These are phyloP conservation scores for Remorina albescens DNA, from an alignment of 2,797 vertebrate species.

Conservation along the genomic window DNA sequence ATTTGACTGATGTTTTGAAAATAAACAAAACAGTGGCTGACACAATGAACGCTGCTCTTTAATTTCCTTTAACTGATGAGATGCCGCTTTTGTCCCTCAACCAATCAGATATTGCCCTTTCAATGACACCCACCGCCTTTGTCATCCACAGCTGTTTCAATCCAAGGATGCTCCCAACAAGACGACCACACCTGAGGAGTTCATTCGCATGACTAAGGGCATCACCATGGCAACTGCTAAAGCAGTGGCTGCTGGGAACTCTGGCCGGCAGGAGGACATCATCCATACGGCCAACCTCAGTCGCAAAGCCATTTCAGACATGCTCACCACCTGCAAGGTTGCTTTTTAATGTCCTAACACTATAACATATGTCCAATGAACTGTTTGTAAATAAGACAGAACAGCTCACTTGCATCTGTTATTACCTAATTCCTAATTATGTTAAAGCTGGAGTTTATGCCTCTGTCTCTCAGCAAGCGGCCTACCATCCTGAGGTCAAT, in stretches of 20 bases:
- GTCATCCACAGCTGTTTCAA: constrained; percentile 88
- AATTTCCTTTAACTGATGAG: background rate
- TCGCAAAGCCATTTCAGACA: constrained; percentile 96
- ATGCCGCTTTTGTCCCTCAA: background rate
- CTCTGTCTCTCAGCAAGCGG: constrained; percentile 88
- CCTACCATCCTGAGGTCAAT: constrained; percentile 88
- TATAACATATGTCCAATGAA: background rate
- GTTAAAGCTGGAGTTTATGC: background rate
- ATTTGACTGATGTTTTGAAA: background rate
- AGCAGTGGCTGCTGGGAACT: constrained; percentile 97
- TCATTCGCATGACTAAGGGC: constrained; percentile 98
- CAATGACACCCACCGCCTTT: constrained; percentile 1
- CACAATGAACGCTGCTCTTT: background rate
- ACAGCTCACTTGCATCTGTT: background rate
- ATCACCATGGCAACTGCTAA: constrained; percentile 98
- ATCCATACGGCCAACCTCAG: constrained; percentile 97
- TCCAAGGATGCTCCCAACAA: constrained; percentile 91
- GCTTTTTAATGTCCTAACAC: background rate
- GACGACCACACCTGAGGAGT: constrained; percentile 94
- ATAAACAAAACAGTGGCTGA: background rate
- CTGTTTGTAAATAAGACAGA: background rate
- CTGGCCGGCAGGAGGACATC: constrained; percentile 94
- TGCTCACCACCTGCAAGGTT: constrained; percentile 96
- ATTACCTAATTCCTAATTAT: background rate
- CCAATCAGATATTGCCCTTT: background rate